A percentile compares a stretch with the other conserved stretches of the same genome.
Conservation (phyloP, 2,888 invertebrate genomes). For the Erebia epiphron region DNA sequence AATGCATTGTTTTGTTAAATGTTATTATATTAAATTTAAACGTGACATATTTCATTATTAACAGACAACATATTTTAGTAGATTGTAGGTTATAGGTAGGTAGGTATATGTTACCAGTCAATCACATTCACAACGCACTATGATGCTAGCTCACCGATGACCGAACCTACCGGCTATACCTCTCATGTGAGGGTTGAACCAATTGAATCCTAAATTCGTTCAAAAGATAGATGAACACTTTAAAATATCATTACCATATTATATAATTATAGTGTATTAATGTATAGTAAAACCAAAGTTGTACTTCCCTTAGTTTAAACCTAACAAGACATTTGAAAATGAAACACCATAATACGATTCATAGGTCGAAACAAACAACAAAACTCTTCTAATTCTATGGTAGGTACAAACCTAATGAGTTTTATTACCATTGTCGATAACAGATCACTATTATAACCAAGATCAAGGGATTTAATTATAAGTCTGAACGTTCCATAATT, state of each 20-base stretch:
- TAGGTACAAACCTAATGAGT: not conserved
- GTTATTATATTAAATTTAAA: not conserved
- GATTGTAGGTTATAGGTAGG: too few species aligned
- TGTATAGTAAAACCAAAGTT: not conserved
- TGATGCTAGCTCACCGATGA: too few species aligned
- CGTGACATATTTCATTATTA: not conserved
- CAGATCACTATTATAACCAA: constrained; percentile 9
- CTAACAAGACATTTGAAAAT: not conserved
- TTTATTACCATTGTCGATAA: not conserved
- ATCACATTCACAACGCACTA: too few species aligned
- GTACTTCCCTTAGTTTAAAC: not conserved
- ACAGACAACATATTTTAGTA: too few species aligned
- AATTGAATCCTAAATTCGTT: not conserved
- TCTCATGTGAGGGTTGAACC: not conserved
- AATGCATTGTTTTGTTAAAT: constrained; percentile 28
- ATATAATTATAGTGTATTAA: too few species aligned
- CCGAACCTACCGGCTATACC: not conserved
- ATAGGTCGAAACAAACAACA: too few species aligned
- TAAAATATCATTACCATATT: too few species aligned
- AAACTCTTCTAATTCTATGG: not conserved
- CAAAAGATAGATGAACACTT: not conserved
- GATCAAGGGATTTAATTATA: constrained; percentile 55
- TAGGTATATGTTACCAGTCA: too few species aligned
- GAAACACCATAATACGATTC: not conserved
- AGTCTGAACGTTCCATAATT: constrained; percentile 52